Conservation (phyloP, 92 coral and sea anemone genomes). For the Epizoanthus rinbou region DNA sequence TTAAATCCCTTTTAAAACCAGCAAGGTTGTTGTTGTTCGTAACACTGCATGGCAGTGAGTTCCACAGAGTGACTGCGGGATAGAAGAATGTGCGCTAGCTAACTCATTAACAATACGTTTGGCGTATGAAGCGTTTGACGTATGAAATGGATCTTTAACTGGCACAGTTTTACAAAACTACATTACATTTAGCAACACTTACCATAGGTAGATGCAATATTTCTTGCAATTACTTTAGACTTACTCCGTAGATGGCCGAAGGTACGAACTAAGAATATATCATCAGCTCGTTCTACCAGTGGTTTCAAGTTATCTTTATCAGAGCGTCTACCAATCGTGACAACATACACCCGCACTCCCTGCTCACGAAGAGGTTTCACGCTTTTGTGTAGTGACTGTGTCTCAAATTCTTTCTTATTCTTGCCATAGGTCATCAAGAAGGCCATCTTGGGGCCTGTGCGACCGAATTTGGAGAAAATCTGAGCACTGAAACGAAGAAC, state of each 20-base stretch:
- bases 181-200: neutral
- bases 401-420: slow-evolving; percentile 75
- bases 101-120: no score
- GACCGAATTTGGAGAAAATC: slow-evolving; percentile 77
- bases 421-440: slow-evolving; percentile 83
- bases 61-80: no score
- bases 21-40: no score
- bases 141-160: no score
- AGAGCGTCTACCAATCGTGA: slow-evolving; percentile 59
- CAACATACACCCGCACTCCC: slow-evolving; percentile 65
- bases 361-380: slow-evolving; percentile 55
- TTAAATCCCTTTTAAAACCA: no score
- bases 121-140: no score
- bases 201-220: slow-evolving; percentile 57
- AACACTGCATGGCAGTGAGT: no score
- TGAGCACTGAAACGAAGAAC: slow-evolving; percentile 70
- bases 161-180: no score
- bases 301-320: slow-evolving; percentile 51
- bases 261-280: slow-evolving; percentile 47
- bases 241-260: slow-evolving; percentile 52
- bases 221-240: slow-evolving; percentile 57
- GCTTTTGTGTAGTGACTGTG: slow-evolving; percentile 66
- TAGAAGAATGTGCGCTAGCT: no score
- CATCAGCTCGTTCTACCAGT: slow-evolving; percentile 54
- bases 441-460: slow-evolving; percentile 84